phyloP scores from a whole-genome alignment of 2,797 vertebrate genomes.

The Cossypha niveicapilla region DNA sequence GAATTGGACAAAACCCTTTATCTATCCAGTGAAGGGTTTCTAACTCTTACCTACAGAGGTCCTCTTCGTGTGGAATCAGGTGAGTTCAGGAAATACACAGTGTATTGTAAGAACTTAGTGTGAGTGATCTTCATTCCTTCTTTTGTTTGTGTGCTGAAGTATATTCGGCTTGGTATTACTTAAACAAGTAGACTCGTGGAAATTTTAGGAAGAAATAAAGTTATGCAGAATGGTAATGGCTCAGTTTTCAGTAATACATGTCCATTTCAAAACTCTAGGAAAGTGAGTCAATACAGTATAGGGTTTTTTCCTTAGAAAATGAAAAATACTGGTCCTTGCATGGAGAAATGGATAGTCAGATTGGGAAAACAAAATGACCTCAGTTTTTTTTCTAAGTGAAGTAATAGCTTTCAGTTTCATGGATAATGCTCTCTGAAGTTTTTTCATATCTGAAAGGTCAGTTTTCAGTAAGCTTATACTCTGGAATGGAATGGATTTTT shows the following conservation, averaged over 20 bases:
- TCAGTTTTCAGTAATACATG: background rate
- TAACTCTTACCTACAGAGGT: conserved; percentile 87
- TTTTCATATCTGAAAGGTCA: background rate
- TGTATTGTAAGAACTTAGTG: background rate
- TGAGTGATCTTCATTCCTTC: background rate
- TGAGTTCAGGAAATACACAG: conserved; percentile 31
- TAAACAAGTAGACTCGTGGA: background rate
- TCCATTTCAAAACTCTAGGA: background rate
- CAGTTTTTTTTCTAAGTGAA: background rate
- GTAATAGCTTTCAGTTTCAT: background rate
- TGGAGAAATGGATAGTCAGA: background rate
- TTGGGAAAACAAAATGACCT: background rate
- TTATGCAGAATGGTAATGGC: background rate
- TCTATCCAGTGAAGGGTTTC: conserved; percentile 83
- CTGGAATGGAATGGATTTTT: background rate
- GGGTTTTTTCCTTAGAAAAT: background rate
- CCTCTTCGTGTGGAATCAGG: conserved; percentile 63
- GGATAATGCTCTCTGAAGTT: background rate
- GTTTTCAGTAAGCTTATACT: background rate
- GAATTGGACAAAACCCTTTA: conserved; percentile 80
- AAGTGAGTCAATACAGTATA: background rate
- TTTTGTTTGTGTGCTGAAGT: background rate
- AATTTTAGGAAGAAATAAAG: background rate
- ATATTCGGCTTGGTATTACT: background rate
- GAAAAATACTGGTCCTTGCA: background rate